Evolutionary conservation across 2,797 vertebrate species (phyloP).

Genomic region (Oryzias dopingdopingensis): DNA sequence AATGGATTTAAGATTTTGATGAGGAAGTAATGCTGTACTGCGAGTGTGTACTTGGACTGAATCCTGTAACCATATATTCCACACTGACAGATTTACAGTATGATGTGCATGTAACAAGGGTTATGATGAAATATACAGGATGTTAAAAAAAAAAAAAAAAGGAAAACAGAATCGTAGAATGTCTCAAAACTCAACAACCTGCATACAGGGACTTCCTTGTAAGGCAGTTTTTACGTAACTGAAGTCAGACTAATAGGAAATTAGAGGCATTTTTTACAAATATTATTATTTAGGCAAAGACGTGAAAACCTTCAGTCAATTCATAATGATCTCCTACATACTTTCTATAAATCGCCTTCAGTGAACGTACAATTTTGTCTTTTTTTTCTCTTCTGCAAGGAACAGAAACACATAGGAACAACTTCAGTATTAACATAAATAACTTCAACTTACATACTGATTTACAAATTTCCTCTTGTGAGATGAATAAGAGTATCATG

Average conservation of each 20-base stretch:
- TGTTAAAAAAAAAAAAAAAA: slow-evolving; percentile 20
- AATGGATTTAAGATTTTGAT: slow-evolving; percentile 34
- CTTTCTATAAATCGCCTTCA: neutral
- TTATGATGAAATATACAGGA: slow-evolving; percentile 23
- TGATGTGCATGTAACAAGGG: slow-evolving; percentile 41
- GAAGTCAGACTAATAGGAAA: no score
- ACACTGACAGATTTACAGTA: slow-evolving; percentile 56
- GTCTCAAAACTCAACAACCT: neutral
- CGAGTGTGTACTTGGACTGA: slow-evolving; percentile 47
- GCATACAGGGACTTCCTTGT: neutral
- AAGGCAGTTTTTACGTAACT: neutral
- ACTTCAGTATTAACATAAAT: slow-evolving; percentile 27
- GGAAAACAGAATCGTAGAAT: slow-evolving; percentile 7
- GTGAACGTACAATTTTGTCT: neutral
- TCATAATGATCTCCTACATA: neutral
- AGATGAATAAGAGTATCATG: slow-evolving; percentile 64
- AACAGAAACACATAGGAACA: slow-evolving; percentile 15
- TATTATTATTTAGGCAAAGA: neutral
- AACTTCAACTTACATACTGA: slow-evolving; percentile 45
- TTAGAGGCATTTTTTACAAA: neutral
- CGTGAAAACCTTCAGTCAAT: neutral
- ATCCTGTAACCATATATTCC: slow-evolving; percentile 50
- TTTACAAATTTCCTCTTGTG: slow-evolving; percentile 57
- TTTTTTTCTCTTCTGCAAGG: slow-evolving; percentile 2
- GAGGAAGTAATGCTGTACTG: slow-evolving; percentile 40